Conservation (phyloP, 2,888 invertebrate genomes). For the Dioctria rufipes region DNA sequence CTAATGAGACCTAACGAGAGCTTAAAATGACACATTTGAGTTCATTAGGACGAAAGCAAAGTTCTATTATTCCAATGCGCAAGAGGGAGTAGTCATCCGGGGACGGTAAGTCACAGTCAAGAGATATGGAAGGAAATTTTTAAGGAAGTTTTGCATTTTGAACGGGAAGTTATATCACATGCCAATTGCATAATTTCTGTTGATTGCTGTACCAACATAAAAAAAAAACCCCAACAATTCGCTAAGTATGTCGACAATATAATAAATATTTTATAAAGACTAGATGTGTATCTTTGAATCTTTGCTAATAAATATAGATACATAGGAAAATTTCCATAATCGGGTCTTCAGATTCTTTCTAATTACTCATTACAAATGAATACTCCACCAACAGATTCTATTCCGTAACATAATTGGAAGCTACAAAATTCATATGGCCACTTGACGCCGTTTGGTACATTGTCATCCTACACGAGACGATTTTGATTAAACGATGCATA, state of each 20-base stretch:
- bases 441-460: slow-evolving; percentile 19
- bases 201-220: background rate
- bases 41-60: slow-evolving; percentile 25
- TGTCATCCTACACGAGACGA: slow-evolving; percentile 5
- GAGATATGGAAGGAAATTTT: slow-evolving; percentile 9
- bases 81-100: no score
- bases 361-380: background rate
- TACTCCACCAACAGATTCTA: slow-evolving; percentile 10
- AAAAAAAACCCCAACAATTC: background rate
- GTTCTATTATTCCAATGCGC: background rate
- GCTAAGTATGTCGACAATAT: no score
- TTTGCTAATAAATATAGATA: no score
- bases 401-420: slow-evolving; percentile 1
- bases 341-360: background rate
- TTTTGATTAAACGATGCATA: slow-evolving; percentile 52
- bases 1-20: slow-evolving; percentile 49
- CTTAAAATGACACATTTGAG: slow-evolving; percentile 52
- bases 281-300: no score
- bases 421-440: slow-evolving; percentile 34
- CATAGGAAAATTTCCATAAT: no score
- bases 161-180: slow-evolving; percentile 29
- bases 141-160: background rate
- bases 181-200: slow-evolving; percentile 5
- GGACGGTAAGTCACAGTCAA: background rate
- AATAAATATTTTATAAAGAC: no score